A percentile compares a stretch with the other conserved stretches of the same genome.
Conservation (phyloP, 2,113 vertebrate species). For the Propithecus coquereli region DNA sequence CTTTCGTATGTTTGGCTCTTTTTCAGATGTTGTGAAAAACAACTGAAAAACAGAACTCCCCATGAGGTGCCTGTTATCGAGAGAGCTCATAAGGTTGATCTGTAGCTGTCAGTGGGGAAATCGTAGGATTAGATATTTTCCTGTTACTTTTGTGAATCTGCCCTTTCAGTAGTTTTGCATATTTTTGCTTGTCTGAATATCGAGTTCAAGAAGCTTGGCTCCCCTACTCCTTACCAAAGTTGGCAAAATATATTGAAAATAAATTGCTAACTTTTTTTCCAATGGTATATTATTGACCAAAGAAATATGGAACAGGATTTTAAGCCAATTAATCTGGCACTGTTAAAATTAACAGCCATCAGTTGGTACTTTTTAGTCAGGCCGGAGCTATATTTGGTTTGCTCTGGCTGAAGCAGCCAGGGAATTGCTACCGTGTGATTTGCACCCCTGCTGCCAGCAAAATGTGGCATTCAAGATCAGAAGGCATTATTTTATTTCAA, state of each 20-base stretch:
- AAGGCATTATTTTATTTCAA: neutral
- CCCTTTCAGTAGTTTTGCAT: neutral
- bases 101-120: too few species aligned
- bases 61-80: too few species aligned
- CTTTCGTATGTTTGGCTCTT: too few species aligned
- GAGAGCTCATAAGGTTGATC: too few species aligned
- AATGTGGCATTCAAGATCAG: neutral
- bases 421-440: neutral
- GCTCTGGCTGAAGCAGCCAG: neutral
- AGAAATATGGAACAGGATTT: neutral
- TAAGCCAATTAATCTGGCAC: too few species aligned
- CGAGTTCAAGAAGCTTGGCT: neutral
- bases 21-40: too few species aligned
- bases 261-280: neutral
- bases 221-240: rapidly evolving
- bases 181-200: neutral
- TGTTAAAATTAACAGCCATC: neutral
- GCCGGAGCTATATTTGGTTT: neutral
- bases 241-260: neutral
- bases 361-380: neutral
- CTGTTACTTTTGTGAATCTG: too few species aligned
- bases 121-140: too few species aligned
- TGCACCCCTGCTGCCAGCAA: neutral
- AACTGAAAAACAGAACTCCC: too few species aligned
- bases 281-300: neutral